A percentile compares a stretch with the other conserved stretches of the same genome.
Conservation (phyloP, 2,113 vertebrate species). For the Austrofundulus limnaeus region DNA sequence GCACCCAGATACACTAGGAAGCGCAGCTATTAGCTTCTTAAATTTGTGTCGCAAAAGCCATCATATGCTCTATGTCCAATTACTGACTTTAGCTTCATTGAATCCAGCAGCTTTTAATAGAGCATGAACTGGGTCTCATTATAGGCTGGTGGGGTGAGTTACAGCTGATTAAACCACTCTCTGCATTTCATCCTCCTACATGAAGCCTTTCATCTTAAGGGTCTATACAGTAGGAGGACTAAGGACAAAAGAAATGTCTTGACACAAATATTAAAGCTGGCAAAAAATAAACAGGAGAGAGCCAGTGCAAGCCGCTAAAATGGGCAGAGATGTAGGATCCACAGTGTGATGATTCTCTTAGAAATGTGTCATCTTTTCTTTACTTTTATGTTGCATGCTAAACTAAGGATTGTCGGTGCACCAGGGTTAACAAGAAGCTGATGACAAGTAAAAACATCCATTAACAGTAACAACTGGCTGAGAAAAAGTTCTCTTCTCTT, state of each 20-base stretch:
- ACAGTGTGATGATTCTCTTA: not conserved
- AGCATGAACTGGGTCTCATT: slow-evolving; percentile 72
- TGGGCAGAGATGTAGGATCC: not conserved
- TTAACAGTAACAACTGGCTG: slow-evolving; percentile 63
- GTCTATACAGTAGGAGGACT: slow-evolving; percentile 38
- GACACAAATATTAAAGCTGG: slow-evolving; percentile 29
- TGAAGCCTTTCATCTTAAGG: slow-evolving; percentile 68
- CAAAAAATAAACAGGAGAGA: slow-evolving; percentile 9
- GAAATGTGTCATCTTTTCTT: slow-evolving; percentile 11
- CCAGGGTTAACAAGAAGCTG: slow-evolving; percentile 35
- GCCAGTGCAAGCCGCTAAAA: not conserved
- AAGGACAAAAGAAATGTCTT: slow-evolving; percentile 34
- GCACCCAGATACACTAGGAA: slow-evolving; percentile 39
- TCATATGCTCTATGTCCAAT: slow-evolving; percentile 65
- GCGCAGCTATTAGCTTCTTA: slow-evolving; percentile 52
- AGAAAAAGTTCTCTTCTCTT: slow-evolving; percentile 45
- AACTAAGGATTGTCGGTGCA: slow-evolving; percentile 11
- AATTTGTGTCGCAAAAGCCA: slow-evolving; percentile 48
- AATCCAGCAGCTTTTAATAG: slow-evolving; percentile 76
- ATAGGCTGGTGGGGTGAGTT: slow-evolving; percentile 66
- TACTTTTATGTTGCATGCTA: not conserved
- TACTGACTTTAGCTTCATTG: slow-evolving; percentile 69
- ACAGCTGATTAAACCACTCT: slow-evolving; percentile 63
- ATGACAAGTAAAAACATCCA: slow-evolving; percentile 52
- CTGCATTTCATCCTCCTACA: slow-evolving; percentile 68